Percentiles rank a stretch among this genome's conserved stretches.
Evolutionary conservation across 2,888 invertebrate genomes (phyloP).

Genomic region (Alentia gelatinosa): DNA sequence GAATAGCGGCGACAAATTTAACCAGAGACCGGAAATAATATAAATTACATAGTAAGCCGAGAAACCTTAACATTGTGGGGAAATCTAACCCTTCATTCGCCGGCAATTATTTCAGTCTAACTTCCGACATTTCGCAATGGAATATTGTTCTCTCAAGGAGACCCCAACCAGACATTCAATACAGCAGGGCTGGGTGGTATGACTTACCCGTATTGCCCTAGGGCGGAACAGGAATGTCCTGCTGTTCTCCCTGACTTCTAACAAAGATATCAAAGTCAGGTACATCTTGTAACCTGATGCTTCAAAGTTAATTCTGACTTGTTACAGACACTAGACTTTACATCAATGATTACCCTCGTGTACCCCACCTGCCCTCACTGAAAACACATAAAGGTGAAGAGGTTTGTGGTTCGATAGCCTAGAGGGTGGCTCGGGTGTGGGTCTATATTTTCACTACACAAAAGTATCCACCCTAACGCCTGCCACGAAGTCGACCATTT

Average conservation of each 20-base stretch:
- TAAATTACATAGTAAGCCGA: no score
- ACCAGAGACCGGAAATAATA: no score
- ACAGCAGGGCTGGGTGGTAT: not conserved
- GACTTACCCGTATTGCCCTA: not conserved
- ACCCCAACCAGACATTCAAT: not conserved
- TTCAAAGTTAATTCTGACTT: not conserved
- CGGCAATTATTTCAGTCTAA: not conserved
- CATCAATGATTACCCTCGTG: not conserved
- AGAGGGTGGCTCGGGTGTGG: not conserved
- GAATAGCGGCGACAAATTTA: no score
- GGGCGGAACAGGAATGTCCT: not conserved
- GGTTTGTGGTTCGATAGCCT: not conserved
- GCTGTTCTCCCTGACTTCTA: slow-evolving; percentile 1
- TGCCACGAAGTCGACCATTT: not conserved
- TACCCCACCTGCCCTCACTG: not conserved
- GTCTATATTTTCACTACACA: not conserved
- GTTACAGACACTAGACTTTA: not conserved
- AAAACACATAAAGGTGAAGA: not conserved
- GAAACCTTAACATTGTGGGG: no score
- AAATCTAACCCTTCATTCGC: no score
- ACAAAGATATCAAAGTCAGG: slow-evolving; percentile 46
- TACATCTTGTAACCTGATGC: not conserved
- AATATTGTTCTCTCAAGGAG: not conserved
- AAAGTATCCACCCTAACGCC: no score
- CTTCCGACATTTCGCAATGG: not conserved